Evolutionary conservation across 2,113 vertebrate species (phyloP), one percentile per base, ranked within the genome.

Genomic region (Onychostoma macrolepis): DNA sequence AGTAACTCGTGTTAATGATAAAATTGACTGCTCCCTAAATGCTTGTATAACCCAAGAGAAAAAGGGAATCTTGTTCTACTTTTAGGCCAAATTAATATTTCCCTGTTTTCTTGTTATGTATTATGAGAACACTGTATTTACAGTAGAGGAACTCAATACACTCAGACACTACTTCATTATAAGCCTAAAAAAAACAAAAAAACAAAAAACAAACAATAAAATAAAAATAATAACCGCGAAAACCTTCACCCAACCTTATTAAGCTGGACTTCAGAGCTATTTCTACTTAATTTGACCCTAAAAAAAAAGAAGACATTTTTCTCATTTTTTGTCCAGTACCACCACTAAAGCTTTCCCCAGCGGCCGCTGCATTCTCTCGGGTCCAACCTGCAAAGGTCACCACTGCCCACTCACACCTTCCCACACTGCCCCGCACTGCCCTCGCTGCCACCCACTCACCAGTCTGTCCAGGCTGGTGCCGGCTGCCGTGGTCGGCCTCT

Each of bases 401-500:
- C 61, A 9, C 28, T n/a, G 19, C 26, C 72, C 63, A 53, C 65
- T 53, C 41, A 76, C 10, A 50, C 24, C 77, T 33, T 61, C 80
- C 69, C 56, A 28, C 36, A 24, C n/a, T 28, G 38, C 53, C 75
- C 75, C 8, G 26, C 45, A 36, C 78, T 71, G 36, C 83, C 76
- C 48, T 50, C 43, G 67, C 28, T 50, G 26, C 82, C 65, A 15
- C 61, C 26, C 88, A 6, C 96, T 93, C 95, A 99, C 98, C 97
- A 99, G 94, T 94, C 96, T 96, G 84, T 99, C 97, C 91, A 99
- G 93, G 91, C 96, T 98, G 0, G 97, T 98, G 69, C 97, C 97
- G 28, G 97, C 96, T 65, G 97, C 95, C 0, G 96, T 97, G 12
- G 97, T 97, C 2, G 97, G 97, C 88, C 93, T 93, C 83, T 98